Conservation (phyloP, 2,888 invertebrate genomes). For the Cephus rjabovi region DNA sequence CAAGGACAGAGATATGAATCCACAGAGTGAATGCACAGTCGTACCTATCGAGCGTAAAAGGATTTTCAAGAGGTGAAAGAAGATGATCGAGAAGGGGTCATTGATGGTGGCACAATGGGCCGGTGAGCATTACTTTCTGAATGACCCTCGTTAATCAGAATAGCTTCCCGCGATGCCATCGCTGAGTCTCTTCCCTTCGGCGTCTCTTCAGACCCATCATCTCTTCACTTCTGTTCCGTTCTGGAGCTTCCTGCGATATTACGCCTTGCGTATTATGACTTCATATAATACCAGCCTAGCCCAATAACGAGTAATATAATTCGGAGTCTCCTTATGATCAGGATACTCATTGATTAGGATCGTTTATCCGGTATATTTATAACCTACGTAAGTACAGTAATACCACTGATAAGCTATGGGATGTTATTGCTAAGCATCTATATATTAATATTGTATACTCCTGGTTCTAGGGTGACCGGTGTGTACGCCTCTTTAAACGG, state of each 20-base stretch:
- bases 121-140: slow-evolving; percentile 36
- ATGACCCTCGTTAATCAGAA: slow-evolving; percentile 51
- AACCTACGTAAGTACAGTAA: neutral
- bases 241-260: neutral
- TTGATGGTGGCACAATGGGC: slow-evolving; percentile 34
- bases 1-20: neutral
- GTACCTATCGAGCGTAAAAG: slow-evolving; percentile 12
- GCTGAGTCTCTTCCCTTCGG: neutral
- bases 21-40: neutral
- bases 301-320: neutral
- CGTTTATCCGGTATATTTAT: neutral
- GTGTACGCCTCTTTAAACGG: no score
- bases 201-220: neutral
- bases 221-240: neutral
- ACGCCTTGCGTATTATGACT: neutral
- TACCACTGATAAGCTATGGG: neutral
- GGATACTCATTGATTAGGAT: neutral
- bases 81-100: slow-evolving; percentile 31
- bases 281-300: neutral
- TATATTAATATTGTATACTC: neutral
- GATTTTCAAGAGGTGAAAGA: slow-evolving; percentile 25
- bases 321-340: neutral
- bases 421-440: neutral
- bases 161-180: neutral
- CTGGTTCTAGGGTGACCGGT: no score